Evolutionary conservation across 2,797 vertebrate genomes (phyloP), one percentile per base, ranked within the genome.

Genomic region (Pseudopleuronectes americanus): DNA sequence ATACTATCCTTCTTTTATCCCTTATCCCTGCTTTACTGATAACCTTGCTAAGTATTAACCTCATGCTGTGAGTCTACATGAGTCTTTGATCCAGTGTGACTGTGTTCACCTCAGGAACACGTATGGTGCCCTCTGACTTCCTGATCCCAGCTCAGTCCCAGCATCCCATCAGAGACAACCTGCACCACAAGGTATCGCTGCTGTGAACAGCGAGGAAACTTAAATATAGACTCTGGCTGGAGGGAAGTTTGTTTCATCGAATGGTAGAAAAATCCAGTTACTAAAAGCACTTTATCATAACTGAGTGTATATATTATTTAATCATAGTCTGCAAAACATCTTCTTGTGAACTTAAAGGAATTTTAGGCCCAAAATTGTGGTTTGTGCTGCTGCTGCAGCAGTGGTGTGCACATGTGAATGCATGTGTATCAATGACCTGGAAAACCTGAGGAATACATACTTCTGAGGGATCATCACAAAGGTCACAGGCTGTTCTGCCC

Each of bases 111-210:
- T 43, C 84, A 99, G 98, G 98, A 81, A 99, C 97, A 49, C 97
- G 97, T 54, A 97, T 96, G 95, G 96, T 99, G 80, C 98, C 98
- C 1, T 96, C 94, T 81, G 98, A 99, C 74, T 99, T 99, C 87
- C 91, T 98, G 74, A 97, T 99, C 78, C 97, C 98, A 0, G 96
- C 94, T 72, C 97, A 99, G 92, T 93, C 95, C 6, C 98, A 99
- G 81, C 90, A 99, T 76, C 97, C 97, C 4, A 90, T 99, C 93
- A 95, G 97, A 86, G 95, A 97, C 8, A 95, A 92, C 57, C 92
- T 98, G 73, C 98, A 99, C 89, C 98, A 99, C 89, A 99, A 97
- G 96, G 97, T 97, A 93, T 10, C 14, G 19, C 13, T 16, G 16
- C 28, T 31, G 28, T 31, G 28, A 31, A 31, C 17, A 24, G 10